phyloP scores from a whole-genome alignment of 2,797 vertebrate genomes.

The Sebastiscus albofasciatus region DNA sequence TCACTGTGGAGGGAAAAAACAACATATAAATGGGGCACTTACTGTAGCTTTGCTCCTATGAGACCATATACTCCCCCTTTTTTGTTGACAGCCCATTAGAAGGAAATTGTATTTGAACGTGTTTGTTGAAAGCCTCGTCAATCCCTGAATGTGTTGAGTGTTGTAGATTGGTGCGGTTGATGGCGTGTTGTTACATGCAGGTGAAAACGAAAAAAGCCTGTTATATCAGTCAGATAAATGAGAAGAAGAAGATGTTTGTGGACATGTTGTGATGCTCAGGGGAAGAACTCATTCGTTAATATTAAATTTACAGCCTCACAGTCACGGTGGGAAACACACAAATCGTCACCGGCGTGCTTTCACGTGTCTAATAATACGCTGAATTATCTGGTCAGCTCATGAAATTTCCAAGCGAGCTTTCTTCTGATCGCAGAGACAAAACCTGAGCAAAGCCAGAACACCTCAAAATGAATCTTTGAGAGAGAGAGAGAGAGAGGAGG shows the following conservation, averaged over 20 bases:
- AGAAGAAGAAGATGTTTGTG: constrained; percentile 21
- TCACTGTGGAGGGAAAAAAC: constrained; percentile 36
- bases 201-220: constrained; percentile 9
- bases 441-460: constrained; percentile 72
- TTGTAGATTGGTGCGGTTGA: constrained; percentile 14
- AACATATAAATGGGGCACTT: constrained; percentile 62
- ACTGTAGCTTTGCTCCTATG: constrained; percentile 23
- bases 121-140: constrained; percentile 52
- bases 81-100: constrained; percentile 50
- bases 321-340: neutral
- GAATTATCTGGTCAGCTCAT: constrained; percentile 35
- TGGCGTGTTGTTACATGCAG: constrained; percentile 22
- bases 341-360: neutral
- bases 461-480: constrained; percentile 62
- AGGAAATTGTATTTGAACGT: constrained; percentile 46
- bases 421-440: constrained; percentile 34
- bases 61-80: constrained; percentile 16
- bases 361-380: constrained; percentile 26
- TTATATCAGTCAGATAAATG: constrained; percentile 10
- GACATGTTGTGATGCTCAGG: constrained; percentile 19
- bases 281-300: constrained; percentile 4
- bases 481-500: neutral
- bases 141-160: constrained; percentile 23
- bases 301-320: neutral
- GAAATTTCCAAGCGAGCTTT: constrained; percentile 6